These are phyloP conservation scores for Tricholauxania praeusta DNA, from an alignment of 2,888 invertebrate species.

Conservation along the genomic window DNA sequence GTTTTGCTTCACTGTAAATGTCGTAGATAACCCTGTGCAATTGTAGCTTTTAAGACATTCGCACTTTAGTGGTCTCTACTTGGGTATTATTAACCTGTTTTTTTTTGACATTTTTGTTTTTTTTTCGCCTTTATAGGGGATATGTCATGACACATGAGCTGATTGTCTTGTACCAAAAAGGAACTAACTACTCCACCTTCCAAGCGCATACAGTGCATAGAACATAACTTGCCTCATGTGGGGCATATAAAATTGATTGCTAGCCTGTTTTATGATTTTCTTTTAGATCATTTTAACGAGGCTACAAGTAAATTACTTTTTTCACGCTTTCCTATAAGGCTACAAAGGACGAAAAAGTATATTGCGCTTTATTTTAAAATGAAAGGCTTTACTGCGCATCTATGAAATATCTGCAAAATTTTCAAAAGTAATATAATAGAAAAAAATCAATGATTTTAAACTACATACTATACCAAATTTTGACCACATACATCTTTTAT, in stretches of 20 bases:
- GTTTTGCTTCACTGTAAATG: too few relatives aligned
- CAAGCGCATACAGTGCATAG: background rate
- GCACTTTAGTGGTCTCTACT: background rate
- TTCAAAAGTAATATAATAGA: background rate
- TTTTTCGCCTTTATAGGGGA: conserved; percentile 4
- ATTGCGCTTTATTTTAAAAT: too few relatives aligned
- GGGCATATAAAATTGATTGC: conserved; percentile 31
- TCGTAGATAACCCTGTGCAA: background rate
- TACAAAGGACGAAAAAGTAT: too few relatives aligned
- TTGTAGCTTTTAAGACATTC: background rate
- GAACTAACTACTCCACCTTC: background rate
- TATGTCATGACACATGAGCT: background rate
- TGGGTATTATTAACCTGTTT: conserved; percentile 4
- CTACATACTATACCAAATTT: background rate
- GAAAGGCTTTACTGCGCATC: too few relatives aligned
- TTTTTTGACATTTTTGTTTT: background rate
- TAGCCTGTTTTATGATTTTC: conserved; percentile 17
- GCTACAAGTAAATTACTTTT: conserved; percentile 1
- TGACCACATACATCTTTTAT: conserved; percentile 9
- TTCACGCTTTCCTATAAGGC: background rate
- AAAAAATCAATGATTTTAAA: conserved; percentile 13
- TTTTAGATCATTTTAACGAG: conserved; percentile 7
- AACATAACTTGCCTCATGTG: conserved; percentile 18
- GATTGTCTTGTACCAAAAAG: conserved; percentile 11
- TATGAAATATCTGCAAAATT: too few relatives aligned